Evolutionary conservation across 2,113 vertebrate species (phyloP).

Genomic region (Nanorana parkeri): DNA sequence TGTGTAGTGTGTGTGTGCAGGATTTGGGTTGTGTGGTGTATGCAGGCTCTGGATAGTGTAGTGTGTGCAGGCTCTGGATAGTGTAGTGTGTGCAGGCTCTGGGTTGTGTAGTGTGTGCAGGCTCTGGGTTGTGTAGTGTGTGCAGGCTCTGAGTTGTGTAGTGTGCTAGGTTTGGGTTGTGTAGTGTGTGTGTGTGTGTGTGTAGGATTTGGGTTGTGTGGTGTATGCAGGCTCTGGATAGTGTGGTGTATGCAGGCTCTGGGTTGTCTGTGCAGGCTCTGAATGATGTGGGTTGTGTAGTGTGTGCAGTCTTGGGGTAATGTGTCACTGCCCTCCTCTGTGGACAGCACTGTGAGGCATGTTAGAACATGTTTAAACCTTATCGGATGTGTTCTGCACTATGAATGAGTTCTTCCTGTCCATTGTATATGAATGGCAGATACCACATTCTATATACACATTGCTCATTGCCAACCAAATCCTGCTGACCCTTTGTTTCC

Average conservation of each 20-base stretch:
- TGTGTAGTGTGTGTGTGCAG: slow-evolving; percentile 36
- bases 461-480: too few relatives aligned
- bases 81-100: background rate
- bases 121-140: slow-evolving; percentile 57
- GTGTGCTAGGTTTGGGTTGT: background rate
- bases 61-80: slow-evolving; percentile 62
- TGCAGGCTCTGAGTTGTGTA: background rate
- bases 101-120: background rate
- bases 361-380: slow-evolving; percentile 54
- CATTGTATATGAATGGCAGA: background rate
- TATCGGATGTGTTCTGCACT: background rate
- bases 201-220: slow-evolving; percentile 52
- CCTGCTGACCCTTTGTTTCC: too few relatives aligned
- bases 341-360: slow-evolving; percentile 1
- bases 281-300: background rate
- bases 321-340: background rate
- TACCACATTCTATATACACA: background rate
- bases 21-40: slow-evolving; percentile 24
- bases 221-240: slow-evolving; percentile 20
- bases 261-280: background rate
- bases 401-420: background rate
- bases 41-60: slow-evolving; percentile 28
- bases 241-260: slow-evolving; percentile 60
- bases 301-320: slow-evolving; percentile 50
- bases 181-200: background rate